Evolutionary conservation across 2,113 vertebrate species (phyloP).

Genomic region (Salvelinus fontinalis): DNA sequence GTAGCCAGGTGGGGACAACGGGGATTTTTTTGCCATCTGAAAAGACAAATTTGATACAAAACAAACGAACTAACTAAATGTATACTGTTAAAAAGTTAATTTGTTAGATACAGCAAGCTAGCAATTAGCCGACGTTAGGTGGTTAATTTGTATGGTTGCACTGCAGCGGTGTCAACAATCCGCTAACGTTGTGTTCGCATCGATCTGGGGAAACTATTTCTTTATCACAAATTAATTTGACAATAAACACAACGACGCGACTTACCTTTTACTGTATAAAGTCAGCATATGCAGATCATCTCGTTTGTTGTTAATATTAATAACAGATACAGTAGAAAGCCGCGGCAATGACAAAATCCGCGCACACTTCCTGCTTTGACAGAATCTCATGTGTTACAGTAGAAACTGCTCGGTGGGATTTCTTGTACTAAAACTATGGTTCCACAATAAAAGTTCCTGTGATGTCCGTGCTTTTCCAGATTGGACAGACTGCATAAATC

Average conservation of each 20-base stretch:
- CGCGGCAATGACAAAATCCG: constrained; percentile 44
- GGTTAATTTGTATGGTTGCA: constrained; percentile 4
- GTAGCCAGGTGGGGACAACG: background rate
- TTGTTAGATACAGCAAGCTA: background rate
- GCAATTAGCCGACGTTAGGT: background rate
- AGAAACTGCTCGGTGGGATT: constrained; percentile 38
- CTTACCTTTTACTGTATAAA: constrained; percentile 54
- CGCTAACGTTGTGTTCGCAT: constrained; percentile 2
- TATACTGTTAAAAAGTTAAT: background rate
- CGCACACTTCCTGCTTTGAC: constrained; percentile 77
- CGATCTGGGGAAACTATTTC: background rate
- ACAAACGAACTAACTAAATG: background rate
- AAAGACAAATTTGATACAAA: background rate
- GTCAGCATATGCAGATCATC: constrained; percentile 12
- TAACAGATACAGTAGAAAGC: constrained; percentile 40
- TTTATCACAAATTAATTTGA: constrained; percentile 1
- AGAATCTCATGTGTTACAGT: constrained; percentile 48
- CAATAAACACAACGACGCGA: background rate
- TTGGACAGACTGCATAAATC: no score
- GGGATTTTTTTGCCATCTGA: background rate
- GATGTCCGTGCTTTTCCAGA: no score
- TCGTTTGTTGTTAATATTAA: constrained; percentile 3
- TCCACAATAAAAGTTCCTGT: constrained; percentile 25
- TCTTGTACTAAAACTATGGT: constrained; percentile 1
- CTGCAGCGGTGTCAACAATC: constrained; percentile 1